phyloP scores from a whole-genome alignment of 2,797 vertebrate genomes.

The Cyclopterus lumpus region DNA sequence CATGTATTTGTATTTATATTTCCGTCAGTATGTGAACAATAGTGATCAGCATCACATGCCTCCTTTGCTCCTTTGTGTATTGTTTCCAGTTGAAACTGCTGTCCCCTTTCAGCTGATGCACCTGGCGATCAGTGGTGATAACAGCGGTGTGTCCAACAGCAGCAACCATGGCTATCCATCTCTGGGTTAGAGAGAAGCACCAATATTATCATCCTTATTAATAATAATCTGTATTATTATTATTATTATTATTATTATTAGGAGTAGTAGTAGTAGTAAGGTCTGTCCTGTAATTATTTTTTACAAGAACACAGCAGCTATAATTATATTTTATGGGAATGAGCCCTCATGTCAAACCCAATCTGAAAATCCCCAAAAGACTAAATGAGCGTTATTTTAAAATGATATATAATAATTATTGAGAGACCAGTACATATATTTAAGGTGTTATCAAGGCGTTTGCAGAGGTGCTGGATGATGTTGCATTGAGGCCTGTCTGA shows the following conservation, averaged over 20 bases:
- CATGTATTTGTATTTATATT: neutral
- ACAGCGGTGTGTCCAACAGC: slow-evolving; percentile 49
- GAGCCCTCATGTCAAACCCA: neutral
- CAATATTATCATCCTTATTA: neutral
- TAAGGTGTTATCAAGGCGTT: slow-evolving; percentile 18
- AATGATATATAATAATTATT: neutral
- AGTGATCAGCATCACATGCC: slow-evolving; percentile 30
- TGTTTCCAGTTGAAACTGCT: slow-evolving; percentile 81
- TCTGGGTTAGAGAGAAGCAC: neutral
- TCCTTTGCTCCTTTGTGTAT: slow-evolving; percentile 69
- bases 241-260: neutral
- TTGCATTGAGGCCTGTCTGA: slow-evolving; percentile 23
- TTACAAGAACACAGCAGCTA: neutral
- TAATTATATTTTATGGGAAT: neutral
- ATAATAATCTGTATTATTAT: neutral
- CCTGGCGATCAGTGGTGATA: slow-evolving; percentile 86
- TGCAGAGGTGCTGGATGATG: slow-evolving; percentile 19
- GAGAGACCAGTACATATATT: neutral
- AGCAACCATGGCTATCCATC: slow-evolving; percentile 4
- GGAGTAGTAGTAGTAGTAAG: neutral
- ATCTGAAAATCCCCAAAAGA: neutral
- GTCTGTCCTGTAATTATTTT: neutral
- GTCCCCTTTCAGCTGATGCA: slow-evolving; percentile 79
- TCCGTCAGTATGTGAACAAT: neutral
- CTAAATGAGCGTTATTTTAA: neutral